phyloP scores from a whole-genome alignment of 1,140 invertebrate genomes.

The Philotrypesis tridentata region DNA sequence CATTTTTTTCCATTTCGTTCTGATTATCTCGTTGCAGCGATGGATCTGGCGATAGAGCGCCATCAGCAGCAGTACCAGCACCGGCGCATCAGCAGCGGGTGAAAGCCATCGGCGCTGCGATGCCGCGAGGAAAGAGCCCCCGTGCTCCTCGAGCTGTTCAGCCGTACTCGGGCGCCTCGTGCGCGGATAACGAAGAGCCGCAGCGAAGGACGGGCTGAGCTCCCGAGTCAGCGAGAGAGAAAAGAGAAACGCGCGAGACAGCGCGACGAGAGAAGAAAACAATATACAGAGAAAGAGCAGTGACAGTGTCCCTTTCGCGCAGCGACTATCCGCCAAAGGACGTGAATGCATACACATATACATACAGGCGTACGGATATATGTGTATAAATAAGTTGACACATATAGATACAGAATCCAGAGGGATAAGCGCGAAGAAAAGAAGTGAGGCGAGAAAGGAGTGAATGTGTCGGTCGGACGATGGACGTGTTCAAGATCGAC shows the following conservation, averaged over 20 bases:
- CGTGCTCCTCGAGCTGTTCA: conserved; percentile 23
- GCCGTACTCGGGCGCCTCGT: too few species aligned
- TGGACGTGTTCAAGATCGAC: conserved; percentile 81
- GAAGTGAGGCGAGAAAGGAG: conserved; percentile 12
- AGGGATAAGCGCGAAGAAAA: background rate
- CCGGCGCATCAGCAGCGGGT: conserved; percentile 43
- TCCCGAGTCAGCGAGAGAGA: background rate
- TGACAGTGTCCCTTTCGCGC: background rate
- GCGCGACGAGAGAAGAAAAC: background rate
- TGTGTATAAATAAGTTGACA: too few species aligned
- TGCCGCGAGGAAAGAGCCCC: conserved; percentile 52
- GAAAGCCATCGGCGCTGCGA: conserved; percentile 35
- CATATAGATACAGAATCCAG: background rate
- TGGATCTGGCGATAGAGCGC: conserved; percentile 58
- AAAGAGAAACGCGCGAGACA: background rate
- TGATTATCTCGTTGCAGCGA: conserved; percentile 64
- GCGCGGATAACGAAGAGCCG: background rate
- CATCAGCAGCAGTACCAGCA: conserved; percentile 35
- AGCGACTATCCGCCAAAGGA: background rate
- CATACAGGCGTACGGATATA: too few species aligned
- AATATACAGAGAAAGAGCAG: background rate
- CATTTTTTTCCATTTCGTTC: conserved; percentile 64
- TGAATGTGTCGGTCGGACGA: conserved; percentile 65
- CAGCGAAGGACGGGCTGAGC: conserved; percentile 25
- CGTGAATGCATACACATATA: too few species aligned